Percentiles rank a stretch among this genome's conserved stretches.
These are phyloP conservation scores for Corythornis madagascariensis DNA, from an alignment of 2,113 vertebrate genomes.

Conservation along the genomic window DNA sequence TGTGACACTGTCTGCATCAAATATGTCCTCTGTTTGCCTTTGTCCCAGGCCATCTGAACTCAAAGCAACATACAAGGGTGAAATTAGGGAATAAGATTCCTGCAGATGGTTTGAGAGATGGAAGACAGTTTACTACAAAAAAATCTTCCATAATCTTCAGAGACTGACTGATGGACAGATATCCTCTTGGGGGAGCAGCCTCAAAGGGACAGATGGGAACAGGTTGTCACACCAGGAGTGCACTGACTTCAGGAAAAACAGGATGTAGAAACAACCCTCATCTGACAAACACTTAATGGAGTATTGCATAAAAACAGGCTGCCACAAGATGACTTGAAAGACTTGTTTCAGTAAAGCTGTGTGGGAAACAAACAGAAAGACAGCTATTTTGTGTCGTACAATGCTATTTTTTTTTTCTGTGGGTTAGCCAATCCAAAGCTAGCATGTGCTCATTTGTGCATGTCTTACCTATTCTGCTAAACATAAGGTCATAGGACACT, in stretches of 20 bases:
- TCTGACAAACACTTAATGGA: not conserved
- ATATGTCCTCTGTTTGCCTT: not conserved
- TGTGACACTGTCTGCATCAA: not conserved
- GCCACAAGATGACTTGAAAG: not conserved
- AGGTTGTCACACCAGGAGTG: not conserved
- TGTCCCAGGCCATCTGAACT: not conserved
- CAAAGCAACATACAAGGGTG: not conserved
- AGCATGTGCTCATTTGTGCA: not conserved
- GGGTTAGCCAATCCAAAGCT: not conserved
- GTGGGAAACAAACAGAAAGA: not conserved
- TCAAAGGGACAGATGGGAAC: not conserved
- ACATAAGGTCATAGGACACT: not conserved
- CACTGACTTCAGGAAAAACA: not conserved
- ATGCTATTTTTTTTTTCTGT: not conserved
- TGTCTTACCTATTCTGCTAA: not conserved
- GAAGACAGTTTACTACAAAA: not conserved
- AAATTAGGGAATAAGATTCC: not conserved
- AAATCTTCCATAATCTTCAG: not conserved
- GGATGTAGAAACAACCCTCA: not conserved
- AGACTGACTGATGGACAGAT: not conserved
- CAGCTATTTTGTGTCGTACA: not conserved
- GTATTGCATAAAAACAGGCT: conserved; percentile 42
- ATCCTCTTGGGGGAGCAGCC: not conserved
- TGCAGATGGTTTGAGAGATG: not conserved
- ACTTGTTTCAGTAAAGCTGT: conserved; percentile 15